Evolutionary conservation across 2,113 vertebrate species (phyloP).

Genomic region (Erinaceus europaeus): DNA sequence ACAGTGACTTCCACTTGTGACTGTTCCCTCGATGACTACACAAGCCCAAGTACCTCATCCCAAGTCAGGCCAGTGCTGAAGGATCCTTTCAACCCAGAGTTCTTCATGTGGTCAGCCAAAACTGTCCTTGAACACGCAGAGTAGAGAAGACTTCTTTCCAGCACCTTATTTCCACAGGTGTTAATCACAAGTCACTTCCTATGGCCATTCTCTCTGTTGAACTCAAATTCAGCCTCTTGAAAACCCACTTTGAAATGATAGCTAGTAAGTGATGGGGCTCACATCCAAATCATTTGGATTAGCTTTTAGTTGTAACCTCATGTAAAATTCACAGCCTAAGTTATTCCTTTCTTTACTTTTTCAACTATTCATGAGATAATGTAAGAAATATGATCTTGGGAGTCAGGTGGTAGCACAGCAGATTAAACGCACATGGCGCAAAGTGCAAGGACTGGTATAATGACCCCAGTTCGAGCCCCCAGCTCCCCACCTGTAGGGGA

Average conservation of each 20-base stretch:
- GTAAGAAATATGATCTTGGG: not conserved
- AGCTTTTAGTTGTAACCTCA: not conserved
- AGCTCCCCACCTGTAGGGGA: no score
- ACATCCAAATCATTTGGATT: not conserved
- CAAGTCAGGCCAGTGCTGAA: not conserved
- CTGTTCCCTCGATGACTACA: not conserved
- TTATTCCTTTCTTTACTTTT: not conserved
- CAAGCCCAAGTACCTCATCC: not conserved
- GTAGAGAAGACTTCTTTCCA: not conserved
- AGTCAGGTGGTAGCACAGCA: no score
- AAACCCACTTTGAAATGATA: not conserved
- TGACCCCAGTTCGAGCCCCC: no score
- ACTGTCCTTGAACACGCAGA: not conserved
- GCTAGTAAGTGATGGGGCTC: not conserved
- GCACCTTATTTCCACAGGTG: not conserved
- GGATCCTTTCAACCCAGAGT: not conserved
- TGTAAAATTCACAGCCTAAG: not conserved
- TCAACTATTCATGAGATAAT: not conserved
- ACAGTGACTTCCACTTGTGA: accelerated
- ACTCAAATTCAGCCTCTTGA: not conserved
- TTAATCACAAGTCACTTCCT: not conserved
- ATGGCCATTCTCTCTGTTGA: not conserved
- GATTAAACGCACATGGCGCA: no score
- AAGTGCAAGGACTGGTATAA: no score
- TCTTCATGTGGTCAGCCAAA: not conserved